Evolutionary conservation across 2,888 invertebrate species (phyloP).

Genomic region (Erebia palarica): DNA sequence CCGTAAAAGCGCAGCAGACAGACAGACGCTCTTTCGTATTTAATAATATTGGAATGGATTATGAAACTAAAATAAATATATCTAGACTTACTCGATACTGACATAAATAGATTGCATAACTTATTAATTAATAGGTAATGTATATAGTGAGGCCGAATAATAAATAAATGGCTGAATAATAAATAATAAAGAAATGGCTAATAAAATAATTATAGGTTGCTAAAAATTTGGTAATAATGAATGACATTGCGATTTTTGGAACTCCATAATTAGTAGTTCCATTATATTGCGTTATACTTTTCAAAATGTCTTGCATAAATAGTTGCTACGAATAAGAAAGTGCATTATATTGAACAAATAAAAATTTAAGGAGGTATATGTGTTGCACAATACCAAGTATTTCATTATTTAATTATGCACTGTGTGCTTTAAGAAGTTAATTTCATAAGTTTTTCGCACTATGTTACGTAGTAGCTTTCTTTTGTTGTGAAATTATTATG

Average conservation of each 20-base stretch:
- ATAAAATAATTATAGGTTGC: slow-evolving; percentile 24
- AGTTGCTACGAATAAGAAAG: slow-evolving; percentile 8
- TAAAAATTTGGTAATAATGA: slow-evolving; percentile 30
- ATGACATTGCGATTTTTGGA: slow-evolving; percentile 26
- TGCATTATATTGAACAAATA: slow-evolving; percentile 13
- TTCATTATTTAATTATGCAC: slow-evolving; percentile 6
- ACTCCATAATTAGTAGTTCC: slow-evolving; percentile 29
- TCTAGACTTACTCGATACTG: neutral
- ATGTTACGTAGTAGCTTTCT: neutral
- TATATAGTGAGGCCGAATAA: neutral
- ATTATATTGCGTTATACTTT: slow-evolving; percentile 29
- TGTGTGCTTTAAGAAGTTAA: neutral
- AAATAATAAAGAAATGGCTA: slow-evolving; percentile 3
- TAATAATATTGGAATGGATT: too few relatives aligned
- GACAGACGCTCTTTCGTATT: too few relatives aligned
- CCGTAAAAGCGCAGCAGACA: too few relatives aligned
- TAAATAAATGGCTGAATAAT: slow-evolving; percentile 8
- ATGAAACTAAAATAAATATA: too few relatives aligned
- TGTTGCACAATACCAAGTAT: neutral
- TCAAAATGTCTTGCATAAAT: slow-evolving; percentile 32
- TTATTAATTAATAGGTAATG: slow-evolving; percentile 14
- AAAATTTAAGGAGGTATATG: neutral
- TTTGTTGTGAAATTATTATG: neutral
- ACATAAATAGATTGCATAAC: slow-evolving; percentile 10
- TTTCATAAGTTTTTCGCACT: neutral